Percentiles rank a stretch among this genome's conserved stretches.
These are phyloP conservation scores for Drosophila longiperda DNA, from an alignment of 2,888 invertebrate species.

Conservation along the genomic window DNA sequence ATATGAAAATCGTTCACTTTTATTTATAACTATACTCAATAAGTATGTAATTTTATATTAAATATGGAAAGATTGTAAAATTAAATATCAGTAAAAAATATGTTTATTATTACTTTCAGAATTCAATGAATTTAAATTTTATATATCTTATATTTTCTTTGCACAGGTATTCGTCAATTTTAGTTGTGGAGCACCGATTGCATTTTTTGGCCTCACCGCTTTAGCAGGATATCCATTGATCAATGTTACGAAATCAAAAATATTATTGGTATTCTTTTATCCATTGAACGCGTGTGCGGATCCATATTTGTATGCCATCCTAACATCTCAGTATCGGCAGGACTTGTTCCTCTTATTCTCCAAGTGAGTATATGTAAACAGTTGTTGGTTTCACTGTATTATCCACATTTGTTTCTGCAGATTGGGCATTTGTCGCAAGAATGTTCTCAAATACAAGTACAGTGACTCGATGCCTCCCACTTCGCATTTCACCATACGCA, in stretches of 20 bases:
- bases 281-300: conserved; percentile 96
- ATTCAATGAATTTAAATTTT: neutral
- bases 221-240: conserved; percentile 93
- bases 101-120: neutral
- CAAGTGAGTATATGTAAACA: conserved; percentile 85
- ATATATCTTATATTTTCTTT: neutral
- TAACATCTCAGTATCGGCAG: conserved; percentile 93
- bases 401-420: conserved; percentile 74
- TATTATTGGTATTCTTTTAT: conserved; percentile 95
- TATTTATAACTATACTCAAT: neutral
- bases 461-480: conserved; percentile 81
- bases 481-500: conserved; percentile 77
- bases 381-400: no score
- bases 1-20: neutral
- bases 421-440: conserved; percentile 86
- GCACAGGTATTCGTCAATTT: conserved; percentile 90
- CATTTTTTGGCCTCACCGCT: conserved; percentile 95
- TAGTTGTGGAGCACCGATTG: conserved; percentile 94
- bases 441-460: conserved; percentile 85
- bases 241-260: conserved; percentile 92
- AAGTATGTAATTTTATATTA: neutral
- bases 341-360: conserved; percentile 90
- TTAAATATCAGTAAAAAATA: neutral
- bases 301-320: conserved; percentile 95
- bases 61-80: neutral